Conservation (phyloP, 2,797 vertebrate species). For the Luscinia luscinia region DNA sequence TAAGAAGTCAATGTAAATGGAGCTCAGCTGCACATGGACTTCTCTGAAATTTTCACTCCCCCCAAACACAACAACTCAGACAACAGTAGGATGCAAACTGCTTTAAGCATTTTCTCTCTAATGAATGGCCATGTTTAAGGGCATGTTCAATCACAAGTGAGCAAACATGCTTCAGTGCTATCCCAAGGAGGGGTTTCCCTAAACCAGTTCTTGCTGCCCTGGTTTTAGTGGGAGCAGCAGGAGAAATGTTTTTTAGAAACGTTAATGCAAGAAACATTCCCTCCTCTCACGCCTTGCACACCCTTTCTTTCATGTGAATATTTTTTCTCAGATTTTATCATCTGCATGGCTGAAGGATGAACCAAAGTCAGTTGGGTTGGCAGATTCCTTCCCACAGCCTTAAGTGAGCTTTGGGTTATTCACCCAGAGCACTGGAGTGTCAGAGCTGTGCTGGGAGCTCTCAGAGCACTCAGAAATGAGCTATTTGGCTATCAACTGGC, state of each 20-base stretch:
- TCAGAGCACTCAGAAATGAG: neutral
- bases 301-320: neutral
- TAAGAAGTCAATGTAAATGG: neutral
- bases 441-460: neutral
- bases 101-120: neutral
- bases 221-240: neutral
- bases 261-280: neutral
- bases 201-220: neutral
- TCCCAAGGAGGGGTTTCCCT: neutral
- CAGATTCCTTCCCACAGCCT: neutral
- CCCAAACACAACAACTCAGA: neutral
- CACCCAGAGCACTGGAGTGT: rapidly evolving
- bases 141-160: neutral
- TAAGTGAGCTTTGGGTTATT: neutral
- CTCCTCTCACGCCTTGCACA: neutral
- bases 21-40: neutral
- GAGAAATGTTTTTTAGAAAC: neutral
- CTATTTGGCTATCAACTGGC: neutral
- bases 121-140: neutral
- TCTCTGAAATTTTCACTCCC: neutral
- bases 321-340: neutral
- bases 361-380: neutral
- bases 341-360: neutral
- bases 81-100: neutral
- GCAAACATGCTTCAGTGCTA: rapidly evolving